phyloP scores from a whole-genome alignment of 2,113 vertebrate genomes.

The Protobothrops flavoviridis region DNA sequence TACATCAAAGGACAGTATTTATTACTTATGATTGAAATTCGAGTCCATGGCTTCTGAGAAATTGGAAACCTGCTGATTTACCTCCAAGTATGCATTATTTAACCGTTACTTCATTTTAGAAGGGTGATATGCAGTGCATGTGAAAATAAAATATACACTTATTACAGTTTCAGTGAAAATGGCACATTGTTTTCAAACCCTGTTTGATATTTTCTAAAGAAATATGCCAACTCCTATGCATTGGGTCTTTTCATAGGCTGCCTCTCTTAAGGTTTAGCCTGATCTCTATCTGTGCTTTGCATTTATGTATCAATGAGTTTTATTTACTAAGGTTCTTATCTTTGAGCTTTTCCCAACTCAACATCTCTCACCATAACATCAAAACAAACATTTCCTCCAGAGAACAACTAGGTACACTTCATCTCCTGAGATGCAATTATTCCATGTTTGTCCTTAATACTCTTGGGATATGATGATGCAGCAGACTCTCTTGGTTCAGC shows the following conservation, averaged over 20 bases:
- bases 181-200: background rate
- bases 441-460: conserved; percentile 52
- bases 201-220: conserved; percentile 9
- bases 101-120: conserved; percentile 30
- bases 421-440: conserved; percentile 83
- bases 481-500: conserved; percentile 8
- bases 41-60: background rate
- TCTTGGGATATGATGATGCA: conserved; percentile 38
- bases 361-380: conserved; percentile 30
- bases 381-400: conserved; percentile 63
- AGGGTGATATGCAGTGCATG: conserved; percentile 17
- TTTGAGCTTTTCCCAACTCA: conserved; percentile 34
- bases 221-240: background rate
- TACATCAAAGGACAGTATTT: conserved; percentile 7
- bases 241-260: conserved; percentile 27
- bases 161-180: conserved; percentile 3
- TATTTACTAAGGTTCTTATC: conserved; percentile 12
- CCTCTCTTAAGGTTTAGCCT: conserved; percentile 11
- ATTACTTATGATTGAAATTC: conserved; percentile 31
- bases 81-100: conserved; percentile 6
- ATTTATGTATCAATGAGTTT: conserved; percentile 1
- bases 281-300: conserved; percentile 27
- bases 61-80: conserved; percentile 12
- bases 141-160: background rate
- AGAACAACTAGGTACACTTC: conserved; percentile 58